Evolutionary conservation across 2,888 invertebrate genomes (phyloP), one percentile per base, ranked within the genome.

Genomic region (Thera obeliscata): DNA sequence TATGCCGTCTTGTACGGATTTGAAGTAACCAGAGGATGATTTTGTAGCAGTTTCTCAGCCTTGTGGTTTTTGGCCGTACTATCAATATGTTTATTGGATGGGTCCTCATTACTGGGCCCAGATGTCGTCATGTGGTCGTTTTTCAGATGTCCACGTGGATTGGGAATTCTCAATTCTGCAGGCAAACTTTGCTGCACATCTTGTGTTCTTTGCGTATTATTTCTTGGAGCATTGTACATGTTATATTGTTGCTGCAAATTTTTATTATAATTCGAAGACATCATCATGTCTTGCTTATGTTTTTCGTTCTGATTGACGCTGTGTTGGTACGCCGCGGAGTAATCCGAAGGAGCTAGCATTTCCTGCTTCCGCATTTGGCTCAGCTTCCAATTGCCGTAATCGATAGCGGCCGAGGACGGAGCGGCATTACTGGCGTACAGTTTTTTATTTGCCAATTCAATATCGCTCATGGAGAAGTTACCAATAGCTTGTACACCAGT

Each of bases 301-400:
- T 91, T 92, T 12, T 91, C 90, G 8, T 83, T 76, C 64, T 79
- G 83, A 66, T 77, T 87, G 33, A 85, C 69, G 69, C 76, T 81
- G 41, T 69, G 69, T 41, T 66, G 66, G 69, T 89, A 91, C n/a
- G 83, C 75, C 6, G 87, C 82, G 1, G 92, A 87, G 70, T 91
- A 92, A 75, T 92, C 91, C 2, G 91, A 87, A 0, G 91, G 87
- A 43, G 69, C 11, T 64, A 89, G 70, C 43, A 90, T 76, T 6
- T 92, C 92, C 69, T 84, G 86, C 77, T 91, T 91, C 7, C 91
- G 82, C 66, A 86, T 81, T 77, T 85, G 90, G 74, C 82, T 90
- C 11, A 89, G 83, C 76, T 91, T 93, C 92, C 92, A 93, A 74
- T 89, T 92, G 12, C 91, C 91, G 71, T 91, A 93, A 75, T 93